Evolutionary conservation across 2,888 invertebrate species (phyloP), one percentile per base, ranked within the genome.

Genomic region (Stenodema calcarata): DNA sequence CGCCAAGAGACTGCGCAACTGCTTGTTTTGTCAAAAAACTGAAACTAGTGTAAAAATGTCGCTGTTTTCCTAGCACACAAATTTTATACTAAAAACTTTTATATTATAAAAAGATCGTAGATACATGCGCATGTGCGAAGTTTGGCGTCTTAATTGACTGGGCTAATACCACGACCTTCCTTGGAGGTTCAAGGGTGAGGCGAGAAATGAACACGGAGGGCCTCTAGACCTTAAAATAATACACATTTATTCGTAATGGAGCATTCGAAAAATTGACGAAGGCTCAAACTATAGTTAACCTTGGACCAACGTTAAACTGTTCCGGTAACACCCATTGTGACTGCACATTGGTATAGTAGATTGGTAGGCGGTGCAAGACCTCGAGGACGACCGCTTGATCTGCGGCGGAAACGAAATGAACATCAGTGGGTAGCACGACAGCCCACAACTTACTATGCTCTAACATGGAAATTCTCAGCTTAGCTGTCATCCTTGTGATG

Each of bases 301-400:
- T 23, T 23, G 18, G 23, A 47, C 16, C 23, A 62, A 35, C 35
- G 7, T n/a, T 35, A 35, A 62, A 27, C 27, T 62, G 62, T 62
- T 62, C 62, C 62, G 62, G 62, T 62, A 62, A 23, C 62, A 23
- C 62, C 62, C 62, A 62, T 62, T 18, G 23, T 62, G 6, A 62
- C 62, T 62, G 62, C 23, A 23, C 23, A 18, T n/a, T 11, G 62
- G 62, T 4, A 62, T 7, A n/a, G n/a, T 35, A 7, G 35, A 4
- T 4, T 62, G 0, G 62, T 62, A 62, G 62, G 62, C 18, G 18
- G 54, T 54, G 54, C 62, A 62, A 62, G 62, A 62, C 62, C 23
- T 62, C 62, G 62, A 62, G 62, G 62, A 62, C 62, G 23, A 62
- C 78, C 41, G 44, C 78, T 44, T 78, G 78, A 78, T 78, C 73